These are phyloP conservation scores for Flexamia atlantica DNA, from an alignment of 2,888 invertebrate species.

Conservation along the genomic window DNA sequence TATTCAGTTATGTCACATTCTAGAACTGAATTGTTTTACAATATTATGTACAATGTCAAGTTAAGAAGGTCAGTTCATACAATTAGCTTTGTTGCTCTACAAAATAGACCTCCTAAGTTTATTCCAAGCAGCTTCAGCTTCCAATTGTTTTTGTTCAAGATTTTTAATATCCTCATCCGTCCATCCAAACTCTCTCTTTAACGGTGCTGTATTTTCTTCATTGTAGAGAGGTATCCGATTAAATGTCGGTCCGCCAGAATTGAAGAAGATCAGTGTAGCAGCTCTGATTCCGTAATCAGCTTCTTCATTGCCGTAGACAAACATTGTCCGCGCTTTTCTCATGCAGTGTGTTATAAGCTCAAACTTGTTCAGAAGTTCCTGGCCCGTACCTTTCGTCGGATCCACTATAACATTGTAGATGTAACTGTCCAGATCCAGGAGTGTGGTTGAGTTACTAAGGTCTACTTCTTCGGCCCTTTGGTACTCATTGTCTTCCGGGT, in stretches of 20 bases:
- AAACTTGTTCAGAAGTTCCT: conserved; percentile 44
- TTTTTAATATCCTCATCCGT: conserved; percentile 55
- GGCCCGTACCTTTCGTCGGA: conserved; percentile 43
- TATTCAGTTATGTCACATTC: too few relatives aligned
- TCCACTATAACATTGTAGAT: conserved; percentile 56
- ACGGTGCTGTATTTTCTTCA: conserved; percentile 42
- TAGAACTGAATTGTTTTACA: too few relatives aligned
- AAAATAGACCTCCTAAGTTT: conserved; percentile 54
- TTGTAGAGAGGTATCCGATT: conserved; percentile 50
- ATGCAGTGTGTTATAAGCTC: conserved; percentile 55
- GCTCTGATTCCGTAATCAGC: conserved; percentile 51
- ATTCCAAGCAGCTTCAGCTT: conserved; percentile 47
- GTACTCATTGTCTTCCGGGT: conserved; percentile 23
- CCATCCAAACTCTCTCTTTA: conserved; percentile 55
- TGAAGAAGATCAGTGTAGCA: conserved; percentile 47
- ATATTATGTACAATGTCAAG: too few relatives aligned
- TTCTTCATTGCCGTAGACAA: conserved; percentile 27
- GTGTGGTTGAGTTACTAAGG: conserved; percentile 31
- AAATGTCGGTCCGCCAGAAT: conserved; percentile 59
- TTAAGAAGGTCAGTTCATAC: too few relatives aligned
- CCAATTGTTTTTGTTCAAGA: conserved; percentile 37
- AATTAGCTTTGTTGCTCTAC: too few relatives aligned
- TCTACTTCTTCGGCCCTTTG: conserved; percentile 23
- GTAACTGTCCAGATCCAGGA: conserved; percentile 29
- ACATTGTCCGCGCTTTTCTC: conserved; percentile 49